Conservation (phyloP, 2,797 vertebrate species). For the Liasis olivaceus region DNA sequence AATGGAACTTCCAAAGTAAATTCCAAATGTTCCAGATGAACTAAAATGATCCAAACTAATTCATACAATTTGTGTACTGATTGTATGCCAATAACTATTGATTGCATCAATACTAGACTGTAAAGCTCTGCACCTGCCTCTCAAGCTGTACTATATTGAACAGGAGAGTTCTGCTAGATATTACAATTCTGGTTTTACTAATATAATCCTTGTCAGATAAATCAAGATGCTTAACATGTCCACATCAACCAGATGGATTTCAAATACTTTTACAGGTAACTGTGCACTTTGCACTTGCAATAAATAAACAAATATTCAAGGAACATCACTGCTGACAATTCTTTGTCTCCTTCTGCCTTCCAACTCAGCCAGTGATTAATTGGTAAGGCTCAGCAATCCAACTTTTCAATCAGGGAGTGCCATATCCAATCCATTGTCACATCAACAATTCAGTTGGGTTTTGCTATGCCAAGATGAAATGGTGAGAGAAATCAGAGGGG, state of each 20-base stretch:
- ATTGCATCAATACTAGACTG: background rate
- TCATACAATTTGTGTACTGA: conserved; percentile 48
- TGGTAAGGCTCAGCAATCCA: background rate
- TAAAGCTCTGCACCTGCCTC: conserved; percentile 41
- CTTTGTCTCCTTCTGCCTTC: conserved; percentile 8
- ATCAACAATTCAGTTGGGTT: background rate
- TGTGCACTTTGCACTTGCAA: conserved; percentile 1
- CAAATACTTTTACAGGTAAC: background rate
- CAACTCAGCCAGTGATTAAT: conserved; percentile 32
- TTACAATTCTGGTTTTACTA: background rate
- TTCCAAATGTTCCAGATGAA: conserved; percentile 54
- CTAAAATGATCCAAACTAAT: conserved; percentile 50
- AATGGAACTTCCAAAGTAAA: conserved; percentile 41
- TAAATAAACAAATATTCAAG: background rate
- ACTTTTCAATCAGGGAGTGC: conserved; percentile 9
- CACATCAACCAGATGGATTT: background rate
- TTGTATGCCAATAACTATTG: conserved; percentile 42
- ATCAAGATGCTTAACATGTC: background rate
- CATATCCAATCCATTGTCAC: background rate
- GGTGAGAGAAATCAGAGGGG: conserved; percentile 17
- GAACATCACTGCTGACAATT: background rate
- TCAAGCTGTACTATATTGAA: conserved; percentile 39
- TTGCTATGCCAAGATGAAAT: conserved; percentile 6
- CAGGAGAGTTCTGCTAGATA: conserved; percentile 5
- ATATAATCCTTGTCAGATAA: background rate